A percentile compares a stretch with the other conserved stretches of the same genome.
Evolutionary conservation across 2,888 invertebrate species (phyloP).

Genomic region (Apoderus coryli): DNA sequence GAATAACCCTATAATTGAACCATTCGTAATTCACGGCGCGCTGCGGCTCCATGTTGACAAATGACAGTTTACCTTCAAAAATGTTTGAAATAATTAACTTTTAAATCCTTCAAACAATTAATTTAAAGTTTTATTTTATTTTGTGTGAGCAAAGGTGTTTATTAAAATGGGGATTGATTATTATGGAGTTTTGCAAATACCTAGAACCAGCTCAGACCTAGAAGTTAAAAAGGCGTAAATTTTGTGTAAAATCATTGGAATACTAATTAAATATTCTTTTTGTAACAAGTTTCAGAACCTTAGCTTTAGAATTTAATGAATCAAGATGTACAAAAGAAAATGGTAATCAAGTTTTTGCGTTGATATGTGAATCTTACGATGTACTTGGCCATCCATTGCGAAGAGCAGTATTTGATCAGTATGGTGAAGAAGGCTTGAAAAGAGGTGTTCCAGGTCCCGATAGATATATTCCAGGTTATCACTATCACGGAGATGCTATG

Average conservation of each 20-base stretch:
- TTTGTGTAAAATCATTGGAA: conserved; percentile 3
- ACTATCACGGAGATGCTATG: conserved; percentile 68
- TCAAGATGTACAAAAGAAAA: conserved; percentile 43
- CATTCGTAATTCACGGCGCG: too few species aligned
- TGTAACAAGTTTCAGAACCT: conserved; percentile 26
- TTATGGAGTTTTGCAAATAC: conserved; percentile 58
- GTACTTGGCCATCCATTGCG: conserved; percentile 51
- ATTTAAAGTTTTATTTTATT: too few species aligned
- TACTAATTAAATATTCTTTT: conserved; percentile 7
- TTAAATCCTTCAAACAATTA: too few species aligned
- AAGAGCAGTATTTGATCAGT: conserved; percentile 74
- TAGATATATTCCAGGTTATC: conserved; percentile 54
- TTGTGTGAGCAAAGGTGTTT: too few species aligned
- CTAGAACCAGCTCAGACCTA: conserved; percentile 44
- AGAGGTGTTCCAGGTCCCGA: conserved; percentile 57
- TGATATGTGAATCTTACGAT: conserved; percentile 68
- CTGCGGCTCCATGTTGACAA: too few species aligned
- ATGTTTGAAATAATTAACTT: too few species aligned
- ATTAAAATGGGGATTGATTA: conserved; percentile 66
- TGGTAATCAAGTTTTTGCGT: conserved; percentile 40
- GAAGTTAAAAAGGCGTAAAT: conserved; percentile 59
- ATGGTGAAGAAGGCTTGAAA: conserved; percentile 78
- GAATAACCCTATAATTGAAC: too few species aligned
- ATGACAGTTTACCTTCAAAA: too few species aligned
- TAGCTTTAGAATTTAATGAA: conserved; percentile 37